phyloP scores from a whole-genome alignment of 2,797 vertebrate species.

The Chelon auratus region DNA sequence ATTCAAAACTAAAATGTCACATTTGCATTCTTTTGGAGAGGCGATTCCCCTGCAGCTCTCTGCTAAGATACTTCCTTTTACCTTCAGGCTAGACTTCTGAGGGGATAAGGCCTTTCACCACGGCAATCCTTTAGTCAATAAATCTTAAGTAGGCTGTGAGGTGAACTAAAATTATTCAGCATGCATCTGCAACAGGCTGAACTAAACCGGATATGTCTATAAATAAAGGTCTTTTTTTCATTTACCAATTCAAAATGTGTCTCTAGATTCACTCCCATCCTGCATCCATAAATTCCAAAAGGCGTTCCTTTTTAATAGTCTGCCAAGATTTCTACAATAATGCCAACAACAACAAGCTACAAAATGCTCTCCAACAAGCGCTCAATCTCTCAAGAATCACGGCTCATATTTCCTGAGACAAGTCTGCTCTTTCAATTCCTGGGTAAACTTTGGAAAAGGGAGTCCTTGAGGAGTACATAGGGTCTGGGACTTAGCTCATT shows the following conservation, averaged over 20 bases:
- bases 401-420: conserved; percentile 33
- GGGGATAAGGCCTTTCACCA: conserved; percentile 24
- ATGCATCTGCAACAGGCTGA: conserved; percentile 26
- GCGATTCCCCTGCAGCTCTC: conserved; percentile 31
- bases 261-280: neutral
- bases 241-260: neutral
- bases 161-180: conserved; percentile 18
- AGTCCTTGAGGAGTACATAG: conserved; percentile 39
- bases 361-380: conserved; percentile 10
- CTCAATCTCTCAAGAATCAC: conserved; percentile 23
- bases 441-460: conserved; percentile 42
- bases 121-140: conserved; percentile 32
- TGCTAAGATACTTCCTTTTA: conserved; percentile 51
- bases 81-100: conserved; percentile 53
- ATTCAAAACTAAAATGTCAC: conserved; percentile 70
- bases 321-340: conserved; percentile 17
- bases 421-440: conserved; percentile 48
- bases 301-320: conserved; percentile 19
- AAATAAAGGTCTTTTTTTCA: conserved; percentile 20
- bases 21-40: conserved; percentile 73
- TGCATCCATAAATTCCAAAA: conserved; percentile 2
- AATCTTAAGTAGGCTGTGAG: conserved; percentile 21
- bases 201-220: conserved; percentile 1
- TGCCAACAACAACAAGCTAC: conserved; percentile 34
- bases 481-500: conserved; percentile 52